These are phyloP conservation scores for Trichopria drosophilae DNA, from an alignment of 2,888 invertebrate species.

Conservation along the genomic window DNA sequence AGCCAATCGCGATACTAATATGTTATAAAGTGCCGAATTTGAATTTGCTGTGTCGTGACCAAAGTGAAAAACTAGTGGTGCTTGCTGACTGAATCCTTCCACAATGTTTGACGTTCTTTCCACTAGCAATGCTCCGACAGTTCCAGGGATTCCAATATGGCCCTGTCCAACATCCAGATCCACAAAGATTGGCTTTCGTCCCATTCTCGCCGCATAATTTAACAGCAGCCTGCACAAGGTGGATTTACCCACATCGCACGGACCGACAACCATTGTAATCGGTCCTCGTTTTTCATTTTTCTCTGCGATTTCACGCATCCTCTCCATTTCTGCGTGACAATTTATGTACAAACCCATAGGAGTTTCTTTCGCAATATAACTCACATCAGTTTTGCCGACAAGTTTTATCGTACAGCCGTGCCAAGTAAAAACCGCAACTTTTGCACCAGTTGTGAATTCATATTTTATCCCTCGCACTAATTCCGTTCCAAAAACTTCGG, in stretches of 20 bases:
- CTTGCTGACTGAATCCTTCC: conserved; percentile 92
- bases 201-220: conserved; percentile 93
- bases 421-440: conserved; percentile 95
- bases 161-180: conserved; percentile 97
- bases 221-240: conserved; percentile 85
- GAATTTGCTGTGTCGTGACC: conserved; percentile 79
- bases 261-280: conserved; percentile 88
- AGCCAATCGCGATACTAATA: conserved; percentile 81
- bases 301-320: conserved; percentile 82
- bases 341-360: conserved; percentile 96
- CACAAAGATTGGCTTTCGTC: conserved; percentile 85
- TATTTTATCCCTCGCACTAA: conserved; percentile 90
- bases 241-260: conserved; percentile 95
- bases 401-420: conserved; percentile 89
- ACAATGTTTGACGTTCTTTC: conserved; percentile 92
- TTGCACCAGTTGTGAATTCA: conserved; percentile 85
- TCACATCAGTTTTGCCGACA: conserved; percentile 87
- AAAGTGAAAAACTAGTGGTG: conserved; percentile 91
- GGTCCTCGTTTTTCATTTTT: conserved; percentile 75
- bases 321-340: conserved; percentile 92
- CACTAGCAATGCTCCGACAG: conserved; percentile 84
- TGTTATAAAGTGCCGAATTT: conserved; percentile 83
- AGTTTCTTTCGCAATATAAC: conserved; percentile 93
- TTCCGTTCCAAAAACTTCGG: conserved; percentile 97
- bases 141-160: conserved; percentile 87